Evolutionary conservation across 2,113 vertebrate species (phyloP), one percentile per base, ranked within the genome.

Genomic region (Todiramphus saurophagus): DNA sequence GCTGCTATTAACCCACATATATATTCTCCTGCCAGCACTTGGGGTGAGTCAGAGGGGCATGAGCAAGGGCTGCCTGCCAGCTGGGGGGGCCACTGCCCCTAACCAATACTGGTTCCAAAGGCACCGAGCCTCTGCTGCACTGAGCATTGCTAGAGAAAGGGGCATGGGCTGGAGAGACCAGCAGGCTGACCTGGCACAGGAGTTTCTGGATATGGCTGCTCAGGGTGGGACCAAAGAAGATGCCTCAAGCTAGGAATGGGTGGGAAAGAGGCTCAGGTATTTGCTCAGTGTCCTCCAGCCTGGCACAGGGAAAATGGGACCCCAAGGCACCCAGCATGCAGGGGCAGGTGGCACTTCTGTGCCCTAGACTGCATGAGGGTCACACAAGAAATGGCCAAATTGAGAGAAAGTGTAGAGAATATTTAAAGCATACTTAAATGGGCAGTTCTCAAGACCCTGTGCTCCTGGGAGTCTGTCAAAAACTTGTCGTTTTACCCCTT

Each of bases 261-360:
- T 43, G 31, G 28, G 44, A 76, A 66, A 24, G 63, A 44, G 74
- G 21, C 14, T 55, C 7, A 3, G 18, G 13, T 80, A 9, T 53
- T 53, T 83, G 9, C 25, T 41, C 25, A 50, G 14, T 6, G 24
- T 12, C 24, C 24, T 67, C 17, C 50, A 59, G 23, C 28, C 62
- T 55, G 78, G 33, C 41, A 60, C 11, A 43, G 44, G 68, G 43
- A 62, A 17, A 70, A 24, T 3, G 1, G 35, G 33, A 39, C 37
- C 10, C 28, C 0, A 0, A 35, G 58, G 27, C 10, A 39, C 10
- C 1, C 0, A 0, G 28, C 13, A 3, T 7, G 7, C 4, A 21
- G 62, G n/a, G 18, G 9, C 0, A 0, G 33, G 7, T n/a, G 44
- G 39, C 14, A 13, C 19, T 50, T 44, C 41, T 44, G 20, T 37